These are phyloP conservation scores for Oxyteleia sp. DNA, from an alignment of 2,888 invertebrate species.

Conservation along the genomic window DNA sequence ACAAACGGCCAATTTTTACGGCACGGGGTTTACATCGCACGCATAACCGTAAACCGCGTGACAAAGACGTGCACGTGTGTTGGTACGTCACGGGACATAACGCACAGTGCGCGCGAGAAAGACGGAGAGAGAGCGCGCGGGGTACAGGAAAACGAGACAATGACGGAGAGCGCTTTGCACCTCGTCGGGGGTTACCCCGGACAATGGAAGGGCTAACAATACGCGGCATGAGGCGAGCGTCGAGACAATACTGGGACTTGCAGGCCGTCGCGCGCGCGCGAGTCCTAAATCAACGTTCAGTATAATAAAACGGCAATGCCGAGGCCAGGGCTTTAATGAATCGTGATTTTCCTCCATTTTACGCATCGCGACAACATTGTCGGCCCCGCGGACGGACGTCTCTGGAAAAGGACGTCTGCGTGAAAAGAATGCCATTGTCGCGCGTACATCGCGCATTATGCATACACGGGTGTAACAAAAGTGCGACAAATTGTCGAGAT, in stretches of 20 bases:
- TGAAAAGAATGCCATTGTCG: constrained; percentile 45
- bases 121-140: too few species aligned
- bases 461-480: constrained; percentile 26
- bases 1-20: constrained; percentile 42
- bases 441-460: constrained; percentile 16
- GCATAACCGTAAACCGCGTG: constrained; percentile 51
- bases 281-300: constrained; percentile 86
- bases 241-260: constrained; percentile 84
- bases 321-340: constrained; percentile 81
- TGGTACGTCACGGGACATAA: constrained; percentile 41
- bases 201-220: constrained; percentile 85
- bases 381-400: constrained; percentile 18
- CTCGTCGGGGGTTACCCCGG: constrained; percentile 64
- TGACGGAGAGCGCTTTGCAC: constrained; percentile 30
- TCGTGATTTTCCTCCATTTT: constrained; percentile 81
- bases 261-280: constrained; percentile 78
- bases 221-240: constrained; percentile 82
- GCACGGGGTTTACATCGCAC: constrained; percentile 27
- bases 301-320: constrained; percentile 83
- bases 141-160: too few species aligned
- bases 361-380: constrained; percentile 61
- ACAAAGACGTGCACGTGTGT: constrained; percentile 46
- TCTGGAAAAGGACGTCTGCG: constrained; percentile 31
- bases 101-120: constrained; percentile 33
- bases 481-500: constrained; percentile 45